Conservation (phyloP, 2,797 vertebrate species). For the Gila robusta region DNA sequence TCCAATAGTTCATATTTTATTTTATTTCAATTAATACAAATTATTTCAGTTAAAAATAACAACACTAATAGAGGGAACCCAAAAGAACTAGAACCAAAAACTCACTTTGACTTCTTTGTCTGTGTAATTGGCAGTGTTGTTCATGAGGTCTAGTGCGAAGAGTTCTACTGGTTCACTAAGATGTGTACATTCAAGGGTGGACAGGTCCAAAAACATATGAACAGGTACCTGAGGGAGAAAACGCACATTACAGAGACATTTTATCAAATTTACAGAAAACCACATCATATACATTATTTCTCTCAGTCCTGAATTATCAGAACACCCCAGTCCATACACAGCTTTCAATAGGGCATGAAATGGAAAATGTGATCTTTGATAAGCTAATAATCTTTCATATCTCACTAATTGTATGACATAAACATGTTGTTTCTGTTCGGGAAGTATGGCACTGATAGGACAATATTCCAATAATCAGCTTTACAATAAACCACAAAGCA, state of each 20-base stretch:
- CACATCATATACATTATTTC: background rate
- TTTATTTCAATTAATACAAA: background rate
- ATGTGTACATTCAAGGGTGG: slow-evolving; percentile 85
- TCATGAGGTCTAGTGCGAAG: slow-evolving; percentile 92
- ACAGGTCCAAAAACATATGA: slow-evolving; percentile 94
- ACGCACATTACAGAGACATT: background rate
- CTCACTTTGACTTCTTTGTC: slow-evolving; percentile 90
- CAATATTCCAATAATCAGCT: background rate
- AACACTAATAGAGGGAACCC: background rate
- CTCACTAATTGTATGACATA: background rate
- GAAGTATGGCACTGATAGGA: background rate
- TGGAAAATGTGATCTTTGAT: background rate
- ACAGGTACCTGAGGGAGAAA: slow-evolving; percentile 86
- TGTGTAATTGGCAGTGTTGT: slow-evolving; percentile 82
- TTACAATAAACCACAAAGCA: background rate
- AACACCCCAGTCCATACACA: background rate
- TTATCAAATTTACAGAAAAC: background rate
- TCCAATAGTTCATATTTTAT: background rate
- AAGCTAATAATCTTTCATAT: background rate
- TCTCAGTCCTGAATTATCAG: background rate
- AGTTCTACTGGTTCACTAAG: slow-evolving; percentile 91
- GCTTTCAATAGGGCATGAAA: background rate
- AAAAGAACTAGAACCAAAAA: background rate
- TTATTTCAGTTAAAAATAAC: background rate
- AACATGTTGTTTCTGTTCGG: background rate